Conservation (phyloP, 2,888 invertebrate species). For the Pseudoips prasinana region DNA sequence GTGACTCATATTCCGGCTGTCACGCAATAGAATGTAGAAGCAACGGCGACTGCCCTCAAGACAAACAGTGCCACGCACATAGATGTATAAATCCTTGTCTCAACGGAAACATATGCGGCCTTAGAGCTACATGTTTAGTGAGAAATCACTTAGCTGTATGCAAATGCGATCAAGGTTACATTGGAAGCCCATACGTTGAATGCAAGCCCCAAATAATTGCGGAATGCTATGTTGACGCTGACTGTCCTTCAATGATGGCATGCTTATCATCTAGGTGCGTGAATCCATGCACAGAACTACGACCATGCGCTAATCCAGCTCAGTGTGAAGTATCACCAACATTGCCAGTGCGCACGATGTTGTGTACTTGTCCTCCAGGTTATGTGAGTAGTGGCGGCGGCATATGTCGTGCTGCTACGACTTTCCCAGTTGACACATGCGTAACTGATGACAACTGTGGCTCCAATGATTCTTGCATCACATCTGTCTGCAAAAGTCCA, state of each 20-base stretch:
- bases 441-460: conserved; percentile 90
- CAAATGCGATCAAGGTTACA: conserved; percentile 88
- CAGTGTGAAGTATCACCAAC: conserved; percentile 91
- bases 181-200: conserved; percentile 91
- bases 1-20: conserved; percentile 89
- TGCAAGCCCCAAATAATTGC: conserved; percentile 88
- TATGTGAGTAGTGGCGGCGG: conserved; percentile 93
- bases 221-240: conserved; percentile 90
- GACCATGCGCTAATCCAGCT: conserved; percentile 91
- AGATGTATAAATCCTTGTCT: conserved; percentile 93
- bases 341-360: conserved; percentile 92
- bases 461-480: conserved; percentile 89
- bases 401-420: conserved; percentile 88
- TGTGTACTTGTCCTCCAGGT: conserved; percentile 94
- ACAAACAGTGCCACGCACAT: conserved; percentile 92
- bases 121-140: conserved; percentile 89
- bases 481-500: conserved; percentile 90
- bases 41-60: conserved; percentile 93
- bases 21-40: conserved; percentile 91
- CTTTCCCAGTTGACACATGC: conserved; percentile 85
- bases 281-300: conserved; percentile 89
- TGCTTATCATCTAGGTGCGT: conserved; percentile 92
- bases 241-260: conserved; percentile 90
- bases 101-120: conserved; percentile 88
- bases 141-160: conserved; percentile 93